Percentiles rank a stretch among this genome's conserved stretches.
Evolutionary conservation across 2,797 vertebrate genomes (phyloP).

Genomic region (Balearica regulorum): DNA sequence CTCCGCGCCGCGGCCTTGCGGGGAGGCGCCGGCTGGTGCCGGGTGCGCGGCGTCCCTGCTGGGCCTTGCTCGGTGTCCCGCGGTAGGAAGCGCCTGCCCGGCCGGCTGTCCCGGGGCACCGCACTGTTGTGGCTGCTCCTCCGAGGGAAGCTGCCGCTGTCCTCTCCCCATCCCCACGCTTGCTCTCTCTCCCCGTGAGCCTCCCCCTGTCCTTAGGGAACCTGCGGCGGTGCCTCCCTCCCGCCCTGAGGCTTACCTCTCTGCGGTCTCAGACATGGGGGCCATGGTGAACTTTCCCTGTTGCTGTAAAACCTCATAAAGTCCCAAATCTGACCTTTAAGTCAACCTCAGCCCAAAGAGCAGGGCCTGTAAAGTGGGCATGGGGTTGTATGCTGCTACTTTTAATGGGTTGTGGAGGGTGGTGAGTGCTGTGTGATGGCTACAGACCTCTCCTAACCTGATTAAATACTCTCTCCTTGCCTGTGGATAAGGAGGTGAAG

Average conservation of each 20-base stretch:
- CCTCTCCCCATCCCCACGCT: rapidly evolving
- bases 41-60: neutral
- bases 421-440: rapidly evolving
- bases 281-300: rapidly evolving
- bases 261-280: rapidly evolving
- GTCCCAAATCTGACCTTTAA: rapidly evolving
- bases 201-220: rapidly evolving
- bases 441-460: rapidly evolving
- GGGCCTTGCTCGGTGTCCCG: neutral
- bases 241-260: rapidly evolving
- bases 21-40: neutral
- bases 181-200: rapidly evolving
- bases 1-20: neutral
- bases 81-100: neutral
- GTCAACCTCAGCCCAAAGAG: rapidly evolving
- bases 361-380: rapidly evolving
- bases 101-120: too few relatives aligned
- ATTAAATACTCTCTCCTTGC: rapidly evolving
- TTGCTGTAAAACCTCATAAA: rapidly evolving
- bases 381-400: rapidly evolving
- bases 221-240: rapidly evolving
- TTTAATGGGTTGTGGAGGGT: rapidly evolving
- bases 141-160: too few relatives aligned
- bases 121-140: neutral
- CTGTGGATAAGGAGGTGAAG: rapidly evolving